These are phyloP conservation scores for Chromoteleia sp. DNA, from an alignment of 2,888 invertebrate species.

Conservation along the genomic window DNA sequence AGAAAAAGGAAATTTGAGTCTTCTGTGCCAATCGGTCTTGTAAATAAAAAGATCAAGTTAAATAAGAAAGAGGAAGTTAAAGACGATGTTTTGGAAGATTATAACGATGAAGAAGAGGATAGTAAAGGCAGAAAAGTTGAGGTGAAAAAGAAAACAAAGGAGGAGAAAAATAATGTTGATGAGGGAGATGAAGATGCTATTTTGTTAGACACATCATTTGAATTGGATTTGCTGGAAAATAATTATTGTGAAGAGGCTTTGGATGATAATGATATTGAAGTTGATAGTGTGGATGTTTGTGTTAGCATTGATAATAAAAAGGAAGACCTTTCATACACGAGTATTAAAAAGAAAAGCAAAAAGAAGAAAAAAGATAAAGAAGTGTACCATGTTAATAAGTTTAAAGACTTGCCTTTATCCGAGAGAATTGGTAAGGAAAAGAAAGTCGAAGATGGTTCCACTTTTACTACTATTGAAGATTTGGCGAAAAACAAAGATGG, in stretches of 20 bases:
- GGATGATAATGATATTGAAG: slow-evolving; percentile 58
- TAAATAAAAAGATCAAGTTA: slow-evolving; percentile 85
- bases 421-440: slow-evolving; percentile 81
- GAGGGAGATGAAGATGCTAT: slow-evolving; percentile 70
- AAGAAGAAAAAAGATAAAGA: slow-evolving; percentile 85
- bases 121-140: neutral
- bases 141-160: slow-evolving; percentile 5
- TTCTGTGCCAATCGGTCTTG: slow-evolving; percentile 84
- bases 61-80: slow-evolving; percentile 72
- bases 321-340: slow-evolving; percentile 73
- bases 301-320: slow-evolving; percentile 76
- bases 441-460: slow-evolving; percentile 71
- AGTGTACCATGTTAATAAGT: slow-evolving; percentile 84
- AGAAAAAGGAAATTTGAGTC: slow-evolving; percentile 86
- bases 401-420: slow-evolving; percentile 79
- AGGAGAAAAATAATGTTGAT: slow-evolving; percentile 47
- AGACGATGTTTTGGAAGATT: slow-evolving; percentile 5
- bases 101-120: slow-evolving; percentile 68
- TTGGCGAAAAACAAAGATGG: slow-evolving; percentile 81
- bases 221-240: slow-evolving; percentile 72
- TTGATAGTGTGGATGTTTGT: slow-evolving; percentile 68
- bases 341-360: slow-evolving; percentile 84
- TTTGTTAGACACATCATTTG: slow-evolving; percentile 72
- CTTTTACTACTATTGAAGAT: slow-evolving; percentile 75
- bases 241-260: slow-evolving; percentile 64